These are phyloP conservation scores for Rhyzopertha dominica DNA, from an alignment of 1,140 invertebrate genomes.

Conservation along the genomic window DNA sequence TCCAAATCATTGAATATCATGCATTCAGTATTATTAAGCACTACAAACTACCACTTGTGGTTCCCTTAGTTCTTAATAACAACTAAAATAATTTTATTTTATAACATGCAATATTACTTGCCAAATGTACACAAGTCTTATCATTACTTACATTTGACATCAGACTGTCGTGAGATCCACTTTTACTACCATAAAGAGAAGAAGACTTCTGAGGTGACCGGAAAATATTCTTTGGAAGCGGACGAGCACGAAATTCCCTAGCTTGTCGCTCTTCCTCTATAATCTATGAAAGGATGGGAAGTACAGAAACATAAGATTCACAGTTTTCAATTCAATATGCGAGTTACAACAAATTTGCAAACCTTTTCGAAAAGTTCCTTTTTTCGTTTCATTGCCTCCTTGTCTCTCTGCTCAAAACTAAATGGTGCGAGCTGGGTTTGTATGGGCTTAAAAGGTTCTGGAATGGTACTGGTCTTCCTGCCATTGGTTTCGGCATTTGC, in stretches of 20 bases:
- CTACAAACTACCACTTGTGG: constrained; percentile 3
- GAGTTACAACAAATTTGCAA: constrained; percentile 10
- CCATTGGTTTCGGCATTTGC: too few relatives aligned
- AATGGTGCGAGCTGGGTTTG: constrained; percentile 47
- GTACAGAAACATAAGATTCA: constrained; percentile 3
- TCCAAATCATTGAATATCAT: neutral
- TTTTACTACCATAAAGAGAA: neutral
- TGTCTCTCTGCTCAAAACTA: constrained; percentile 51
- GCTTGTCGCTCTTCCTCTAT: constrained; percentile 44
- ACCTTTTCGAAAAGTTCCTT: constrained; percentile 51
- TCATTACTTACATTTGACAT: neutral
- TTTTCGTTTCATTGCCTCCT: constrained; percentile 41
- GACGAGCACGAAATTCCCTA: constrained; percentile 46
- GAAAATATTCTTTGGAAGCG: constrained; percentile 38
- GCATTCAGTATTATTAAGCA: neutral
- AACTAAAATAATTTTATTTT: constrained; percentile 3
- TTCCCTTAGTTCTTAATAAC: constrained; percentile 3
- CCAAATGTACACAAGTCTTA: neutral
- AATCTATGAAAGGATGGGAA: constrained; percentile 25
- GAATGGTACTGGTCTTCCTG: neutral
- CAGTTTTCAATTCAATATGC: constrained; percentile 9
- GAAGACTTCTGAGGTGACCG: neutral
- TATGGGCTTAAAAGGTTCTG: constrained; percentile 17
- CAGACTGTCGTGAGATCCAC: neutral
- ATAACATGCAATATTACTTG: neutral